These are phyloP conservation scores for Cyclophora albipunctata DNA, from an alignment of 2,888 invertebrate species.

Conservation along the genomic window DNA sequence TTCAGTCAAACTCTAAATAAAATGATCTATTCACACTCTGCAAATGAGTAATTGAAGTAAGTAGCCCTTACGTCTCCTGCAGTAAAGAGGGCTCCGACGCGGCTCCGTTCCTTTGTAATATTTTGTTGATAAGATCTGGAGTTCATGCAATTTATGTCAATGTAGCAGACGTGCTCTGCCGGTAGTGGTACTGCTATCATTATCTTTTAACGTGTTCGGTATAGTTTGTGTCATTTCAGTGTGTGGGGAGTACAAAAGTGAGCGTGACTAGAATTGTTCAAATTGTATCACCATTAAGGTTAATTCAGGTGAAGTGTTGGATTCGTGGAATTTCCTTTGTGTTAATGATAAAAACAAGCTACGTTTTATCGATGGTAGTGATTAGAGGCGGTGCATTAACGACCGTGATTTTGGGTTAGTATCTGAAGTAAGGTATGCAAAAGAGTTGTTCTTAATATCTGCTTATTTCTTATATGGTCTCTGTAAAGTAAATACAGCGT, in stretches of 20 bases:
- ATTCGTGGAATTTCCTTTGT: constrained; percentile 72
- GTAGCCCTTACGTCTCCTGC: constrained; percentile 19
- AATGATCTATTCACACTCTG: constrained; percentile 29
- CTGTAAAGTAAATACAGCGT: not conserved
- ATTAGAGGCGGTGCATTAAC: constrained; percentile 66
- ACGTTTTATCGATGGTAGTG: constrained; percentile 57
- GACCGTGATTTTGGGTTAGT: constrained; percentile 65
- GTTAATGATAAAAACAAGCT: constrained; percentile 55
- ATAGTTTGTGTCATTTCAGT: constrained; percentile 39
- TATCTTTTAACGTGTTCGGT: constrained; percentile 34
- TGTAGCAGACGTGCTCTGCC: constrained; percentile 46
- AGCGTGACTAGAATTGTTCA: constrained; percentile 35
- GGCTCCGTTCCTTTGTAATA: constrained; percentile 8
- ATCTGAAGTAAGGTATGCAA: constrained; percentile 60
- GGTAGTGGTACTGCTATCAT: constrained; percentile 41
- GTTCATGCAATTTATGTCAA: constrained; percentile 60
- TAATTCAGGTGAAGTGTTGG: constrained; percentile 42
- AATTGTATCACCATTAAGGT: constrained; percentile 23
- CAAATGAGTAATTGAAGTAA: constrained; percentile 21
- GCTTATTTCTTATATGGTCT: constrained; percentile 39
- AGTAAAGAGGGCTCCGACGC: constrained; percentile 7
- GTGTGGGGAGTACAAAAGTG: constrained; percentile 40
- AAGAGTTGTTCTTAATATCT: constrained; percentile 55
- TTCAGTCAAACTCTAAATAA: constrained; percentile 42
- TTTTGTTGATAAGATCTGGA: constrained; percentile 42